Conservation (phyloP, 2,113 vertebrate species). For the Dipodomys merriami region DNA sequence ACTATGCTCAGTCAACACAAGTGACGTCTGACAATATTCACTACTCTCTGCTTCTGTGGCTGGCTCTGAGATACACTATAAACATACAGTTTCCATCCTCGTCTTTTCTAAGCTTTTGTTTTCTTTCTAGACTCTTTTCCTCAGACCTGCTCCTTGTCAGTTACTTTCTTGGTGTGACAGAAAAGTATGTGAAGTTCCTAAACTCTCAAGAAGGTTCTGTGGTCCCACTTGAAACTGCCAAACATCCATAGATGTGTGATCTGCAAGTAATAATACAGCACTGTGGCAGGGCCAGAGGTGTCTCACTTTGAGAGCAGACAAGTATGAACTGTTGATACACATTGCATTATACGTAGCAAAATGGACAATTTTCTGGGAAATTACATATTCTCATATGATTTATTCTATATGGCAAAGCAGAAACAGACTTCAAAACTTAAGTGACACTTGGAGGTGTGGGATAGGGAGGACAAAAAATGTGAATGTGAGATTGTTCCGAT, state of each 20-base stretch:
- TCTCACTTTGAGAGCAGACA: background rate
- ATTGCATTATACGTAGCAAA: background rate
- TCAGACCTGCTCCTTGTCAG: background rate
- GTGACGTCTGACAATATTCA: background rate
- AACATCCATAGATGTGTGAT: background rate
- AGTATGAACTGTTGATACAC: background rate
- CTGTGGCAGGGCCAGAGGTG: background rate
- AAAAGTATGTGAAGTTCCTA: background rate
- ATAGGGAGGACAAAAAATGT: background rate
- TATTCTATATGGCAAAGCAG: background rate
- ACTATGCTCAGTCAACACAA: background rate
- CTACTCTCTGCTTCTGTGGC: background rate
- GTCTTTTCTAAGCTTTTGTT: constrained; percentile 75
- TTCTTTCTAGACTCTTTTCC: constrained; percentile 22
- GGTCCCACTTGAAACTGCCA: background rate
- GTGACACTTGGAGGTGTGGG: too few species aligned
- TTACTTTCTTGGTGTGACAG: background rate
- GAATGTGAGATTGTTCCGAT: background rate
- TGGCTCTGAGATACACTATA: background rate
- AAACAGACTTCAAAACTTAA: background rate
- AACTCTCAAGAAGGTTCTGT: background rate
- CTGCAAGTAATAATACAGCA: rapidly evolving
- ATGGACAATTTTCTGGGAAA: background rate
- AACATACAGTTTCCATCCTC: background rate
- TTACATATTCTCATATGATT: background rate